Conservation (phyloP, 2,797 vertebrate species). For the Malurus splendens region DNA sequence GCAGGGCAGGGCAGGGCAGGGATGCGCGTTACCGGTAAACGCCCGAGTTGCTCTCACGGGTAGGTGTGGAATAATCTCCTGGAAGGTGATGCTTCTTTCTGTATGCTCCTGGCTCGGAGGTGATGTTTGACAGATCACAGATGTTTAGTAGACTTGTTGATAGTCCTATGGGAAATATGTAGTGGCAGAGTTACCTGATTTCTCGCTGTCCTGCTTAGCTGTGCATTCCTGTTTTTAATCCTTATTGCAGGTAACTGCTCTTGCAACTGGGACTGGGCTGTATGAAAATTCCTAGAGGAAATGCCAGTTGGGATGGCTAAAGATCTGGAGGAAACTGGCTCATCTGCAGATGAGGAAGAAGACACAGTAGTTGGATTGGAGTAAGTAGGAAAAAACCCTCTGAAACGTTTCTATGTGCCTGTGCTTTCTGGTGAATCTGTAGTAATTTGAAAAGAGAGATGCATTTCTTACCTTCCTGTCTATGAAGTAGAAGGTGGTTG, state of each 20-base stretch:
- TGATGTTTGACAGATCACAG: no score
- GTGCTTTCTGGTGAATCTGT: not conserved
- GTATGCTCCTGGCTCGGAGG: fast-evolving
- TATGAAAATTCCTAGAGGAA: slow-evolving; percentile 66
- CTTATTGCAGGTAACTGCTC: slow-evolving; percentile 34
- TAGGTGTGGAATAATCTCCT: not conserved
- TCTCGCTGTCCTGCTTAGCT: not conserved
- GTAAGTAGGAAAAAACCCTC: slow-evolving; percentile 43
- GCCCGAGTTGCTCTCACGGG: not conserved
- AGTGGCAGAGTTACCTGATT: not conserved
- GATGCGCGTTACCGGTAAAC: not conserved
- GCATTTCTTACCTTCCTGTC: fast-evolving
- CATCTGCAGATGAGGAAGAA: slow-evolving; percentile 72
- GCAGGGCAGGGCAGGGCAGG: not conserved
- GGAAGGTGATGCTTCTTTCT: not conserved
- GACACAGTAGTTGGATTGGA: slow-evolving; percentile 50
- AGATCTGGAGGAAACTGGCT: slow-evolving; percentile 79
- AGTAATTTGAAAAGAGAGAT: not conserved
- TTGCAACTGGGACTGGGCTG: slow-evolving; percentile 49
- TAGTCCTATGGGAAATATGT: not conserved
- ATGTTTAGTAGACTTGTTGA: not conserved
- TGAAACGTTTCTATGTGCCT: not conserved
- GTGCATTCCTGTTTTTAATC: not conserved
- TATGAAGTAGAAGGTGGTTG: not conserved
- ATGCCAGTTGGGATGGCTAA: slow-evolving; percentile 84